Evolutionary conservation across 2,113 vertebrate genomes (phyloP).

Genomic region (Perca schrenkii): DNA sequence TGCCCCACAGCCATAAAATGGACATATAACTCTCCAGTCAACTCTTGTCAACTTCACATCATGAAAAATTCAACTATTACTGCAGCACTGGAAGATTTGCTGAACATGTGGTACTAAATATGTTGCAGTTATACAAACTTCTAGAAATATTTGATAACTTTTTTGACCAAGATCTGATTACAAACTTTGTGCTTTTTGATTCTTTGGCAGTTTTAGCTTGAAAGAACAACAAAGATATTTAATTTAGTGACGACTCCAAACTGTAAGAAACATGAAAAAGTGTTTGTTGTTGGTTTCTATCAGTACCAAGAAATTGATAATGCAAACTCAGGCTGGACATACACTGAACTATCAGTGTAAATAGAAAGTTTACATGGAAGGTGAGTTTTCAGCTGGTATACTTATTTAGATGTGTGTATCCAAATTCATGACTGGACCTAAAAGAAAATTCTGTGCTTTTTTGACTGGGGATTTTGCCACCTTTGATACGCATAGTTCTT

Average conservation of each 20-base stretch:
- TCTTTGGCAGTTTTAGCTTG: neutral
- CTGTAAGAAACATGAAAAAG: neutral
- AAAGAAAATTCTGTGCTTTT: neutral
- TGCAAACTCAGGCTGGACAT: neutral
- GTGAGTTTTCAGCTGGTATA: neutral
- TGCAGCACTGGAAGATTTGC: neutral
- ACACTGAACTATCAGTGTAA: no score
- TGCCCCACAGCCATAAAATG: conserved; percentile 36
- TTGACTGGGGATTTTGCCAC: no score
- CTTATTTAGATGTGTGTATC: conserved; percentile 1
- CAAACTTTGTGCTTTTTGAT: neutral
- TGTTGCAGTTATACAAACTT: neutral
- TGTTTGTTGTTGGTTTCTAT: conserved; percentile 8
- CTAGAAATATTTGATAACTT: neutral
- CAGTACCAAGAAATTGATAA: conserved; percentile 13
- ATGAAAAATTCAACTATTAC: neutral
- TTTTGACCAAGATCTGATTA: neutral
- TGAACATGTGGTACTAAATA: conserved; percentile 8
- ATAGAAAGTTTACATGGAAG: neutral
- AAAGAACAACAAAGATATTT: conserved; percentile 14
- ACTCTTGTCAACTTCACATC: conserved; percentile 22
- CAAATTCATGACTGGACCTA: conserved; percentile 1
- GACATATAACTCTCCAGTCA: conserved; percentile 39
- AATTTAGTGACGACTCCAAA: neutral
- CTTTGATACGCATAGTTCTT: neutral